These are phyloP conservation scores for Andricus quercusramuli DNA, from an alignment of 2,888 invertebrate species.

Conservation along the genomic window DNA sequence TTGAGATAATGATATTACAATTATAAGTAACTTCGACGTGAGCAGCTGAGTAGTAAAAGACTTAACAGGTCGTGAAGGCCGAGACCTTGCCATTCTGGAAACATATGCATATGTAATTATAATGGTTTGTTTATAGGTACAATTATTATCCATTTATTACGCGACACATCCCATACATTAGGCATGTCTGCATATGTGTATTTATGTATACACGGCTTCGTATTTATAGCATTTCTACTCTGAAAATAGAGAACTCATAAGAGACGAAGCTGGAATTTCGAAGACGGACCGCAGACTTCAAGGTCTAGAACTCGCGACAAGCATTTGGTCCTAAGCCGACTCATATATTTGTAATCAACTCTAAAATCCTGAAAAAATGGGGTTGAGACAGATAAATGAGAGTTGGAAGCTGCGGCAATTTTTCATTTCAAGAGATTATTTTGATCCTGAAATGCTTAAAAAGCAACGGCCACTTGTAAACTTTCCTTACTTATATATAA, in stretches of 20 bases:
- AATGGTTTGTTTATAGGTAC: not conserved
- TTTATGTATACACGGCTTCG: not conserved
- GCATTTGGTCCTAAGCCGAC: slow-evolving; percentile 19
- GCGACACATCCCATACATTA: not conserved
- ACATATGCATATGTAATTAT: not conserved
- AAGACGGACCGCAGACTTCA: slow-evolving; percentile 28
- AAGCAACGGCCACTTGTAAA: not conserved
- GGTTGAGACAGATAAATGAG: not conserved
- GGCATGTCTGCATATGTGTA: not conserved
- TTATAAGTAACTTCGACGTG: not conserved
- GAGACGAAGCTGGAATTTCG: slow-evolving; percentile 9
- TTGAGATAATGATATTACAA: slow-evolving; percentile 1
- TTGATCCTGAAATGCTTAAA: not conserved
- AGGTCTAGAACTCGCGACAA: slow-evolving; percentile 24
- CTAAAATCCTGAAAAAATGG: not conserved
- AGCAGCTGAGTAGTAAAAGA: slow-evolving; percentile 14
- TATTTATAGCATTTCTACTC: slow-evolving; percentile 25
- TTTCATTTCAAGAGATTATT: not conserved
- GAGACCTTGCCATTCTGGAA: slow-evolving; percentile 4
- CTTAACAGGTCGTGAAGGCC: not conserved
- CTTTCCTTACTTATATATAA: not conserved
- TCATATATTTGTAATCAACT: not conserved
- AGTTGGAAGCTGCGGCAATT: not conserved
- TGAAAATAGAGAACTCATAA: slow-evolving; percentile 34
- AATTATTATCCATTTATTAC: not conserved